Conservation (phyloP, 2,888 invertebrate species). For the Apoda limacodes region DNA sequence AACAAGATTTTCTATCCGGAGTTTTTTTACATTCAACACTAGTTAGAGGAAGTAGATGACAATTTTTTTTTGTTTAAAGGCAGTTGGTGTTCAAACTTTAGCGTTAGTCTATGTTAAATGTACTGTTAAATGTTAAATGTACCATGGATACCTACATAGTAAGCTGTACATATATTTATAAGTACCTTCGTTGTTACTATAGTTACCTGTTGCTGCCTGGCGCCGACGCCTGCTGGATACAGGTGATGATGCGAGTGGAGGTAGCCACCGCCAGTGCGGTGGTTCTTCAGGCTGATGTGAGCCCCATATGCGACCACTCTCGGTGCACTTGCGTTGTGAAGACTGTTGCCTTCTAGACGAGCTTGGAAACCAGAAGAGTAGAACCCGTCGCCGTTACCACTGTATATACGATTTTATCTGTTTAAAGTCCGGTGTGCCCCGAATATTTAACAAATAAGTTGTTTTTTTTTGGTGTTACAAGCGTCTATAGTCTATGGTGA, state of each 20-base stretch:
- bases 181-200: too few relatives aligned
- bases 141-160: too few relatives aligned
- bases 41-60: too few relatives aligned
- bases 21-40: too few relatives aligned
- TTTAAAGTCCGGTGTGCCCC: background rate
- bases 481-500: too few relatives aligned
- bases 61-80: too few relatives aligned
- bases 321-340: slow-evolving; percentile 95
- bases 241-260: slow-evolving; percentile 96
- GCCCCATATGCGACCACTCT: slow-evolving; percentile 91
- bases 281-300: slow-evolving; percentile 90
- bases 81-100: too few relatives aligned
- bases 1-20: too few relatives aligned
- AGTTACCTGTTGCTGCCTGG: slow-evolving; percentile 95
- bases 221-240: slow-evolving; percentile 91
- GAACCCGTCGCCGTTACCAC: slow-evolving; percentile 96
- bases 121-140: too few relatives aligned
- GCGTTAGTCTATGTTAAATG: too few relatives aligned
- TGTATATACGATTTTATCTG: slow-evolving; percentile 38
- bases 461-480: too few relatives aligned
- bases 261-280: slow-evolving; percentile 95
- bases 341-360: slow-evolving; percentile 88
- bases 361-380: slow-evolving; percentile 98
- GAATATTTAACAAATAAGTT: background rate
- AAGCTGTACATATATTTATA: too few relatives aligned